Base-by-base conservation (phyloP, 1,140 invertebrate species). In the Pogonognathellus flavescens region DNA sequence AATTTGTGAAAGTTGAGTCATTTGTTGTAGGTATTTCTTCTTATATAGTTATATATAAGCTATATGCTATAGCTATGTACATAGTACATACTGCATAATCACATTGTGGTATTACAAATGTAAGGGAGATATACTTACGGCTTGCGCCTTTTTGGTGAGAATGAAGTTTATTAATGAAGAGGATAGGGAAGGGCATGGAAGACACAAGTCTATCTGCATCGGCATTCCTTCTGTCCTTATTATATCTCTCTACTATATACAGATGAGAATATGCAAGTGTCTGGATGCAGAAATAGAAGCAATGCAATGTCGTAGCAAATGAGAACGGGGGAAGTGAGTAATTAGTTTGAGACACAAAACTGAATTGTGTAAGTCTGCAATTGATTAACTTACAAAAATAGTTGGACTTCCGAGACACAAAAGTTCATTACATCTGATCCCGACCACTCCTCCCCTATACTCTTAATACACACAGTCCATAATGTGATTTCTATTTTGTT, bases 341-440 rank as follows among this genome's bases (percentile, higher is more conserved):
- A 70, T 70, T 70, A 70, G 25, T 70, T 70, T 70, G 66, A 16
- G 66, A 70, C 66, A 70, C 25, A 70, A 70, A 70, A 70, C 20
- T 70, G 66, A 16, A 70, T 25, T 70, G 66, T n/a, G n/a, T 25
- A 31, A 41, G 22, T 41, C 66, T 70, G 66, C 66, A 31, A 41
- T 70, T 31, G 25, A 31, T 70, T 41, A 70, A 70, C 66, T 31
- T 31, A 70, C 18, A 70, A 3, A 70, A 22, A 22, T 41, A 70
- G n/a, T 22, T 25, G n/a, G n/a, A 22, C 20, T 9, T 66, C 0
- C 6, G 18, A n/a, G 6, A 59, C 6, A 13, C 7, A 59, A 59
- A n/a, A 14, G 55, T 18, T 59, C 55, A 41, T 41, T 41, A 6
- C 31, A 1, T 41, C 2, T 41, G 31, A 41, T 59, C 14, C 11